Evolutionary conservation across 2,797 vertebrate species (phyloP).

Genomic region (Spea hammondii): DNA sequence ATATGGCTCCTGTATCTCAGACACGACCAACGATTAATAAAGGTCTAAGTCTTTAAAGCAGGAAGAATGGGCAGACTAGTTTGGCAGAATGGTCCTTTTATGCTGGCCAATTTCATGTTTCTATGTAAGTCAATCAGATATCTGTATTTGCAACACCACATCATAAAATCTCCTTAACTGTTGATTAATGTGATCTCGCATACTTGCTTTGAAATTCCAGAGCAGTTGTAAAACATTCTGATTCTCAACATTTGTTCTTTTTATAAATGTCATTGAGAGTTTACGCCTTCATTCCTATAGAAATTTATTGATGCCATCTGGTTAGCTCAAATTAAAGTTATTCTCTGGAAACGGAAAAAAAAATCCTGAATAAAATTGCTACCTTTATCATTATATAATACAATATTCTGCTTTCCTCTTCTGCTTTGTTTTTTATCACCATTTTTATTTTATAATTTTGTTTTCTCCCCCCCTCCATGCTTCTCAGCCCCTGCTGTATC

Average conservation of each 20-base stretch:
- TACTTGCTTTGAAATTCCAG: slow-evolving; percentile 20
- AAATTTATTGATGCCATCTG: slow-evolving; percentile 42
- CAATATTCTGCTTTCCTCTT: neutral
- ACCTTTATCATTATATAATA: neutral
- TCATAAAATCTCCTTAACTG: slow-evolving; percentile 9
- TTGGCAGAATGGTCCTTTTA: too few species aligned
- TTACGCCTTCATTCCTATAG: slow-evolving; percentile 33
- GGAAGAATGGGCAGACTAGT: too few species aligned
- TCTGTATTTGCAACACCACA: too few species aligned
- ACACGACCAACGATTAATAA: too few species aligned
- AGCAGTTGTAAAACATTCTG: slow-evolving; percentile 31
- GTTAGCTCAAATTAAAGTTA: slow-evolving; percentile 7
- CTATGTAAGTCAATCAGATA: too few species aligned
- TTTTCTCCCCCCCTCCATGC: too few species aligned
- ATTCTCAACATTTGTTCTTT: slow-evolving; percentile 25
- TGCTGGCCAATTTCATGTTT: too few species aligned
- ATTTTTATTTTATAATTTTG: too few species aligned
- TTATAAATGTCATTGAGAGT: slow-evolving; percentile 39
- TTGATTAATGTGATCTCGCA: slow-evolving; percentile 32
- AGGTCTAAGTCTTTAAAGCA: too few species aligned
- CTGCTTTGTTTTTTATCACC: neutral
- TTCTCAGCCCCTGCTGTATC: too few species aligned
- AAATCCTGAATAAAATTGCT: neutral
- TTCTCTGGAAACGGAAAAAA: neutral
- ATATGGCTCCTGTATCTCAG: too few species aligned